These are phyloP conservation scores for Ctenochaetus hawaiiensis DNA, from an alignment of 2,797 vertebrate species.

Conservation along the genomic window DNA sequence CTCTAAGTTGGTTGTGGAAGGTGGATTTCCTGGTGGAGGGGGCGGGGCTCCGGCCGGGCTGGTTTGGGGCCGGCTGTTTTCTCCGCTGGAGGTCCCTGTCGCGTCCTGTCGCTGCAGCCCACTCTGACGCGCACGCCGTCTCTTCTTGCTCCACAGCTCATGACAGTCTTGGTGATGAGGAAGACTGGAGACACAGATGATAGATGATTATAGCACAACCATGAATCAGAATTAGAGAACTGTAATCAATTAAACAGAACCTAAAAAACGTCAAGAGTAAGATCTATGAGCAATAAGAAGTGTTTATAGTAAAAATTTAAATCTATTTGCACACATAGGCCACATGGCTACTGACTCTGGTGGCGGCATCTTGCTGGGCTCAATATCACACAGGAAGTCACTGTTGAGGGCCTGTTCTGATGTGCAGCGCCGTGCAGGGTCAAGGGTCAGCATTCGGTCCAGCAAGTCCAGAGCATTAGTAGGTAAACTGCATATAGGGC, in stretches of 20 bases:
- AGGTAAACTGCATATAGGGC: conserved; percentile 84
- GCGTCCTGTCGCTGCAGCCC: conserved; percentile 91
- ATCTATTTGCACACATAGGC: conserved; percentile 3
- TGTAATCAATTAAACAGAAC: neutral
- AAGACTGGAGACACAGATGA: conserved; percentile 82
- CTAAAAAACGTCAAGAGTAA: neutral
- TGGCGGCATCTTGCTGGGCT: conserved; percentile 97
- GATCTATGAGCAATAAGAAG: neutral
- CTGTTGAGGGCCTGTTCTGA: conserved; percentile 94
- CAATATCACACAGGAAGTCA: conserved; percentile 94
- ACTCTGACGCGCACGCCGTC: conserved; percentile 93
- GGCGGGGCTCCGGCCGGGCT: conserved; percentile 87
- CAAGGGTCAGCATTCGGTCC: conserved; percentile 98
- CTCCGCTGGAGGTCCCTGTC: conserved; percentile 87
- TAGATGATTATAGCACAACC: neutral
- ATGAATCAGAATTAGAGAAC: neutral
- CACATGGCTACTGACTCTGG: conserved; percentile 92
- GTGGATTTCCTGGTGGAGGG: conserved; percentile 74
- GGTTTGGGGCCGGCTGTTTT: conserved; percentile 88
- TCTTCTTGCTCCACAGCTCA: conserved; percentile 98
- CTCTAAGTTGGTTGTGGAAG: conserved; percentile 71
- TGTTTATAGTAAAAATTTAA: neutral
- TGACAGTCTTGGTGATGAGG: conserved; percentile 98
- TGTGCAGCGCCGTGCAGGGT: conserved; percentile 95
- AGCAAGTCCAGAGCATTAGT: conserved; percentile 92